Conservation (phyloP, 2,888 invertebrate species). For the Rhimphoctona megacephalus region DNA sequence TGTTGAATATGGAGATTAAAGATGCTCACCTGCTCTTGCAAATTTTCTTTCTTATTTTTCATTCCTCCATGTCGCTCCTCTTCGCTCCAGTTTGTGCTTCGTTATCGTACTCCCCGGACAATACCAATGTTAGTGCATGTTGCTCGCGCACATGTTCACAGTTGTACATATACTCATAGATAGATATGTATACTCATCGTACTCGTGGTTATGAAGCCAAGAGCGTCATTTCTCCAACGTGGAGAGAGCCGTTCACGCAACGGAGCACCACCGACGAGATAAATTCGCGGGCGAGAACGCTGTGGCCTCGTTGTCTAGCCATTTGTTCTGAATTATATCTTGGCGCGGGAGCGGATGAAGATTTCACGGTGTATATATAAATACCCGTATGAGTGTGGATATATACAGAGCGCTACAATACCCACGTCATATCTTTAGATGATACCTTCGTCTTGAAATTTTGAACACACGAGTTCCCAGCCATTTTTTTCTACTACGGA, state of each 20-base stretch:
- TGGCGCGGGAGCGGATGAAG: slow-evolving; percentile 30
- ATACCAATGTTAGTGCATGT: slow-evolving; percentile 20
- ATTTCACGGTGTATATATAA: slow-evolving; percentile 42
- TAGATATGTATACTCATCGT: slow-evolving; percentile 5
- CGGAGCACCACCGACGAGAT: slow-evolving; percentile 50
- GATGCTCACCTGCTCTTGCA: slow-evolving; percentile 2
- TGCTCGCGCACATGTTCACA: slow-evolving; percentile 5
- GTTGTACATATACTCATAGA: background rate
- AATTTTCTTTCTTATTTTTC: slow-evolving; percentile 16
- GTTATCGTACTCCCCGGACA: slow-evolving; percentile 35
- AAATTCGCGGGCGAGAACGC: slow-evolving; percentile 63
- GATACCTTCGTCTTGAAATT: background rate
- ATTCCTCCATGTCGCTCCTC: slow-evolving; percentile 16
- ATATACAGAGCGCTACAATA: background rate
- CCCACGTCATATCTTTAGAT: background rate
- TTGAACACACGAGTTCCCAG: background rate
- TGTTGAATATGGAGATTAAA: background rate
- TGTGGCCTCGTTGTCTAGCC: slow-evolving; percentile 64
- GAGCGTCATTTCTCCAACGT: slow-evolving; percentile 38
- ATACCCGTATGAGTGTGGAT: background rate
- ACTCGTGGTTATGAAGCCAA: slow-evolving; percentile 50
- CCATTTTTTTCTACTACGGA: background rate
- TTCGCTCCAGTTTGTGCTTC: background rate
- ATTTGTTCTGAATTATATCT: slow-evolving; percentile 69
- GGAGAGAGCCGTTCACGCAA: slow-evolving; percentile 52